These are phyloP conservation scores for Plutomurus gul DNA, from an alignment of 1,140 invertebrate genomes.

Conservation along the genomic window DNA sequence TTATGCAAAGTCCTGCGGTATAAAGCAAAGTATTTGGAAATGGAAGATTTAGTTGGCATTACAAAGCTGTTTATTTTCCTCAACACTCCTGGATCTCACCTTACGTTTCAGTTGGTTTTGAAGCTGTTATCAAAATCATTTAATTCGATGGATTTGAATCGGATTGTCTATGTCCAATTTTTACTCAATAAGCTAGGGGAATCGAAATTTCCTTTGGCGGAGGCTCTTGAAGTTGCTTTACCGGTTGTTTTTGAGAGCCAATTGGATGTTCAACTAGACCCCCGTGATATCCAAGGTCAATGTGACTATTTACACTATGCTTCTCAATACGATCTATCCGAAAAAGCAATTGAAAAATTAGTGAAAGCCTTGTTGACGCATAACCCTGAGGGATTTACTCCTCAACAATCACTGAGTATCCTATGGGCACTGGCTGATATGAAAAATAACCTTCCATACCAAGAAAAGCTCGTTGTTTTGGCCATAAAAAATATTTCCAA, in stretches of 20 bases:
- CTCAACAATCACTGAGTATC: slow-evolving; percentile 46
- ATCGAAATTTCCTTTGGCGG: slow-evolving; percentile 60
- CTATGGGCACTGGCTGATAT: slow-evolving; percentile 40
- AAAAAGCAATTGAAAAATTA: slow-evolving; percentile 56
- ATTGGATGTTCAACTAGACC: slow-evolving; percentile 62
- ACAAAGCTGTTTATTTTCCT: slow-evolving; percentile 65
- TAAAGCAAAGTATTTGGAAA: slow-evolving; percentile 61
- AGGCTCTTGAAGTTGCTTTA: slow-evolving; percentile 66
- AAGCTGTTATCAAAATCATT: slow-evolving; percentile 65
- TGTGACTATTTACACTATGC: slow-evolving; percentile 62
- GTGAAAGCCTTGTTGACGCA: slow-evolving; percentile 35
- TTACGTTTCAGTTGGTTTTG: slow-evolving; percentile 66
- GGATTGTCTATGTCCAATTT: slow-evolving; percentile 67
- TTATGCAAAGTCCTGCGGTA: slow-evolving; percentile 62
- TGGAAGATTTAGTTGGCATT: slow-evolving; percentile 62
- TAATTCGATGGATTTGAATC: slow-evolving; percentile 64
- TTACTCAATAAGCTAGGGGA: slow-evolving; percentile 60
- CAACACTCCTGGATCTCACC: slow-evolving; percentile 61
- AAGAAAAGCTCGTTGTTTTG: neutral
- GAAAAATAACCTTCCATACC: neutral
- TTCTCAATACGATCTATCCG: slow-evolving; percentile 60
- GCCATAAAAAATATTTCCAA: neutral
- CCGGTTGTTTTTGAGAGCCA: slow-evolving; percentile 67
- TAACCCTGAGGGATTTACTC: slow-evolving; percentile 33
- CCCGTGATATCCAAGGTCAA: slow-evolving; percentile 60